Base-by-base conservation (phyloP, 1,140 invertebrate genomes). In the Bombus breviceps region DNA sequence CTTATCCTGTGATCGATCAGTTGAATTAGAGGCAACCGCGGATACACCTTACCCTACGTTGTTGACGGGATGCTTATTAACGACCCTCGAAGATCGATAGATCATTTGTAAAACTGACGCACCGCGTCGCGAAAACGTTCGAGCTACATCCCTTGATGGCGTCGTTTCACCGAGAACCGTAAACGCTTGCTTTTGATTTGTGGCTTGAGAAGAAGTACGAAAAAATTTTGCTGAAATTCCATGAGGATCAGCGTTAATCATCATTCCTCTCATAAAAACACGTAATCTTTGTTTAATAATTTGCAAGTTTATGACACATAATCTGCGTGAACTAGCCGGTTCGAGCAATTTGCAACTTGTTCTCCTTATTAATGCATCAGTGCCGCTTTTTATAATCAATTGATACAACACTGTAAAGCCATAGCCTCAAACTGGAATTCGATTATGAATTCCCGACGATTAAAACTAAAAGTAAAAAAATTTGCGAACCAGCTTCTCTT, bases 1-100 rank as follows among this genome's bases (percentile, higher is more conserved):
- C 85, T 92, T 88, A 90, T 92, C 88, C 76, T 12, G 39, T 81
- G 88, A 91, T 87, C 86, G 89, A 92, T 92, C 88, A 86, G 90
- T 88, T 74, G 81, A 91, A 92, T 92, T 88, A 90, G 78, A 86
- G 81, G 72, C 86, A 83, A 85, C 85, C 83, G 59, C 59, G 80
- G 68, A 71, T 83, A 74, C 80, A 79, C 66, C 59, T 87, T 74
- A 71, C 62, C 64, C 71, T 68, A 69, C 53, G 62, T 64, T 76
- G 59, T 78, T 87, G 69, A 32, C 64, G 37, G 53, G n/a, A 81
- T 39, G 86, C 62, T 89, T 88, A 88, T 90, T 90, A 89, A 86
- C 75, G 64, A 47, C 72, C 57, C 43, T 34, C 41, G 73, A 78
- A 84, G 75, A 87, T 86, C 85, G 83, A 89, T 88, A 83, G 74